A percentile compares a stretch with the other conserved stretches of the same genome.
These are phyloP conservation scores for Exephanes ischioxanthus DNA, from an alignment of 2,888 invertebrate species.

Conservation along the genomic window DNA sequence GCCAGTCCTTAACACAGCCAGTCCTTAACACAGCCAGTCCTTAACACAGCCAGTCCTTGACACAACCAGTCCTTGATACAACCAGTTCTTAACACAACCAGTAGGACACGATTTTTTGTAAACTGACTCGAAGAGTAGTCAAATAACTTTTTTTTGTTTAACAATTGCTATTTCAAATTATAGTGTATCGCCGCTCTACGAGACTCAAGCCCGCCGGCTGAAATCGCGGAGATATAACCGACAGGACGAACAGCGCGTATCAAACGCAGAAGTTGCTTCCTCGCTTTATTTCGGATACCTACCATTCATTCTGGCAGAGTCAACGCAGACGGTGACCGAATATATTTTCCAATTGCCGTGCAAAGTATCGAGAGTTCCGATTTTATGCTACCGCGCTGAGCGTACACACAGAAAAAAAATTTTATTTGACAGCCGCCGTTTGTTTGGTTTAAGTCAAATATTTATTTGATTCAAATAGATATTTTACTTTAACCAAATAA, in stretches of 20 bases:
- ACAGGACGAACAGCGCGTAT: slow-evolving; percentile 14
- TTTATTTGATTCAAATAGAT: too few relatives aligned
- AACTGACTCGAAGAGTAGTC: neutral
- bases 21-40: too few relatives aligned
- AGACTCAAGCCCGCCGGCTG: neutral
- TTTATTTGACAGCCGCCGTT: too few relatives aligned
- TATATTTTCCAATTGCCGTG: neutral
- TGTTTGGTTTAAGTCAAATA: too few relatives aligned
- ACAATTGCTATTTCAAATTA: too few relatives aligned
- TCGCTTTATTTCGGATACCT: slow-evolving; percentile 9
- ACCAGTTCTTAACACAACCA: neutral
- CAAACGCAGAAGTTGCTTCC: slow-evolving; percentile 15
- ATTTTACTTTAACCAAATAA: too few relatives aligned
- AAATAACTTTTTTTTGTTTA: too few relatives aligned
- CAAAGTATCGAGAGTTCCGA: neutral
- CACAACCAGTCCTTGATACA: too few relatives aligned
- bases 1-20: too few relatives aligned
- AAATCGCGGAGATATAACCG: slow-evolving; percentile 19
- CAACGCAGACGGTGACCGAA: neutral
- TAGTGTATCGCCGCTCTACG: neutral
- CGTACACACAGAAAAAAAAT: too few relatives aligned
- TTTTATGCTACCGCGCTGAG: neutral
- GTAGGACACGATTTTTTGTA: neutral
- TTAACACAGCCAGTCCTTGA: too few relatives aligned
- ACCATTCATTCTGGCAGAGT: slow-evolving; percentile 7